Base-by-base conservation (phyloP, 2,888 invertebrate species). In the Schrankia costaestrigalis region DNA sequence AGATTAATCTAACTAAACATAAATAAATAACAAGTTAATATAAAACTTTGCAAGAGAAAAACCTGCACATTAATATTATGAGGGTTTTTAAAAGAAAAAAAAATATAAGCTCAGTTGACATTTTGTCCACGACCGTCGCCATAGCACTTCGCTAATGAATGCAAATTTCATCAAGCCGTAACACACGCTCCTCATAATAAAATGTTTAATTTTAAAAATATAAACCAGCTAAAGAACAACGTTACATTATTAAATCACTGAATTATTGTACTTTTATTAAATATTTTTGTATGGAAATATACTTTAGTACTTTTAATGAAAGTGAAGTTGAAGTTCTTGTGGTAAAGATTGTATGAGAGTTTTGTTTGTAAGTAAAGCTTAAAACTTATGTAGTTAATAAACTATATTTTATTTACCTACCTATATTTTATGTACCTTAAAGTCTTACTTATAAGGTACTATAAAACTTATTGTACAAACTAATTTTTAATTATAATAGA, bases 121-220 rank as follows among this genome's bases (percentile, higher is more conserved):
- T 62, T 63, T 61, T 56, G 56, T 58, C 53, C 52, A 54, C 51
- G 53, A 43, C 40, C 50, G 46, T 35, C 43, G 40, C 61, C 52
- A 46, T 51, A 51, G 46, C 66, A 71, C 71, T 75, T 66, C 53
- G 61, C 74, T 82, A 81, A 82, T 79, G 78, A 82, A 82, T 81
- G 81, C 75, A 80, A 81, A 83, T 81, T 81, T 77, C 71, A 79
- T 78, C 71, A 80, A 64, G 63, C 66, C 56, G 57, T 55, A 54
- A 74, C 71, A 72, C 67, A 73, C 70, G 71, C 55, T 61, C 54
- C 60, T 63, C 65, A 65, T 71, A 66, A 63, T 67, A 63, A 73
- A 73, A 71, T 66, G 61, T 63, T 68, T 71, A 71, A 70, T 71
- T 73, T 63, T 56, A 63, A 62, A 62, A 54, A 56, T 43, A 50